Percentiles rank a stretch among this genome's conserved stretches.
These are phyloP conservation scores for Pyrgilauda ruficollis DNA, from an alignment of 2,113 vertebrate genomes.

Conservation along the genomic window DNA sequence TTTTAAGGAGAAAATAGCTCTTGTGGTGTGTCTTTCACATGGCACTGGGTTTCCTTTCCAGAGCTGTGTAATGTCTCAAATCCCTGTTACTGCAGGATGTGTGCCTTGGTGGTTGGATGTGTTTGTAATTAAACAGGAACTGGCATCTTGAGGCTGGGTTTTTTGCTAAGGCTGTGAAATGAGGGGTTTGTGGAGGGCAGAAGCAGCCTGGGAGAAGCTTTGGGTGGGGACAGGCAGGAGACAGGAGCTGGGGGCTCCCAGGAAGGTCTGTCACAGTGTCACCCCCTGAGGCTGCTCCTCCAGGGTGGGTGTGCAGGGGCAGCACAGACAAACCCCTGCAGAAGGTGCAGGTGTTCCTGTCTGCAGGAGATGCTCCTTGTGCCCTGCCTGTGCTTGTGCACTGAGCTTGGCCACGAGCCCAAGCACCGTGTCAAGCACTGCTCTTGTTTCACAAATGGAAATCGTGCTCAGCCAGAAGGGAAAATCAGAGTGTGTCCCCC, in stretches of 20 bases:
- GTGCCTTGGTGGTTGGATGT: neutral
- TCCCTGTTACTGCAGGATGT: neutral
- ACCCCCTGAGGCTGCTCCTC: neutral
- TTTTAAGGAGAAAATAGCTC: neutral
- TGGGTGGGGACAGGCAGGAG: neutral
- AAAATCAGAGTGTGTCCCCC: neutral
- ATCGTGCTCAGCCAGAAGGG: neutral
- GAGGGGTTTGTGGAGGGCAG: rapidly evolving
- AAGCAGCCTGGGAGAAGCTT: neutral
- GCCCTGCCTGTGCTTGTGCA: neutral
- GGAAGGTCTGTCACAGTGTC: neutral
- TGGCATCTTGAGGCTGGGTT: neutral
- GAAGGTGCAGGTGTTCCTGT: rapidly evolving
- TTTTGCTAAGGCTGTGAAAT: neutral
- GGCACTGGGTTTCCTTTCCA: neutral
- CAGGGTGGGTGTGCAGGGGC: neutral
- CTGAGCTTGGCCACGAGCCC: neutral
- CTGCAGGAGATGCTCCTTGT: neutral
- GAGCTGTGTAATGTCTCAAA: neutral
- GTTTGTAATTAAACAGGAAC: neutral
- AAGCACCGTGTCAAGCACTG: neutral
- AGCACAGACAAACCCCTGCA: neutral
- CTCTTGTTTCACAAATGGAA: neutral
- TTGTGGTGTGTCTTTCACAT: neutral
- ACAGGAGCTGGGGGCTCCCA: neutral